These are phyloP conservation scores for Neomonachus schauinslandi DNA, from an alignment of 2,113 vertebrate genomes.

Conservation along the genomic window DNA sequence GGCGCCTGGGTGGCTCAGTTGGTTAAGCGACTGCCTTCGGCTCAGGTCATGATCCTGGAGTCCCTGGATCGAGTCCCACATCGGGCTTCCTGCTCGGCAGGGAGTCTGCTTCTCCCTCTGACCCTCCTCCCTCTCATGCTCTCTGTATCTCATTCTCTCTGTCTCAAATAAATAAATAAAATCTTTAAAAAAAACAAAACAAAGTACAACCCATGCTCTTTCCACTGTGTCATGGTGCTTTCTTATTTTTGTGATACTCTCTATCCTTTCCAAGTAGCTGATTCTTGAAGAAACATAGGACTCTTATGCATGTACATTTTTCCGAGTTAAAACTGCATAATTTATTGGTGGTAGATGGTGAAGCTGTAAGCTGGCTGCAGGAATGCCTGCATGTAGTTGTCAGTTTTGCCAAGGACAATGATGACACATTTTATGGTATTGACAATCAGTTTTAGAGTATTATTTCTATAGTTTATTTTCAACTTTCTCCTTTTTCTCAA, in stretches of 20 bases:
- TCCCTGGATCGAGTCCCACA: no score
- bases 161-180: no score
- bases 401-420: neutral
- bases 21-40: no score
- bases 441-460: neutral
- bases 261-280: neutral
- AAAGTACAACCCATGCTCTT: neutral
- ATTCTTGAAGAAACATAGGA: neutral
- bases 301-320: neutral
- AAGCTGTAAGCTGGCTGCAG: neutral
- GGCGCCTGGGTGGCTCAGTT: no score
- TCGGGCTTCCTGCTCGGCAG: no score
- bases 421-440: neutral
- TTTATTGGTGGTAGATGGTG: neutral
- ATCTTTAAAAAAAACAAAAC: constrained; percentile 10
- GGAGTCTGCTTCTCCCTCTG: no score
- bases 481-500: neutral
- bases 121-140: no score
- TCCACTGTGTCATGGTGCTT: neutral
- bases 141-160: no score
- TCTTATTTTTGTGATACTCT: neutral
- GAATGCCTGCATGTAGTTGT: neutral
- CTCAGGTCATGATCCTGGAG: no score
- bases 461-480: neutral
- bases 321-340: neutral